Percentiles rank a stretch among this genome's conserved stretches.
phyloP scores from a whole-genome alignment of 2,113 vertebrate genomes.

The Uropsilus gracilis region DNA sequence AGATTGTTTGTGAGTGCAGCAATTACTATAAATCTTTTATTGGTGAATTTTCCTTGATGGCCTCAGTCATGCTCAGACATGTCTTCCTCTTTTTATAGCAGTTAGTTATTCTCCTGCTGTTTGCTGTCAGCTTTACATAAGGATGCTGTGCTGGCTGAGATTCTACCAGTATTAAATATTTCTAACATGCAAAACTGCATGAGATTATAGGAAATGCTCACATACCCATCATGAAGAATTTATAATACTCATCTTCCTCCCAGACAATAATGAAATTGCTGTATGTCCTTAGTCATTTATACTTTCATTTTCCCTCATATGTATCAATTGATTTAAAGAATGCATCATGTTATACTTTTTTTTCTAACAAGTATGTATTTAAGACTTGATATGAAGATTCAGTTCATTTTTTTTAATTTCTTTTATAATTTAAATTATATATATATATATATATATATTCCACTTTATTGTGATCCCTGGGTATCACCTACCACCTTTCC shows the following conservation, averaged over 20 bases:
- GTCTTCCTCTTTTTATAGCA: background rate
- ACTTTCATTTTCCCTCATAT: constrained; percentile 18
- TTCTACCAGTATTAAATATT: constrained; percentile 18
- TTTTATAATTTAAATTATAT: too few species aligned
- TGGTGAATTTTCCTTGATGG: constrained; percentile 19
- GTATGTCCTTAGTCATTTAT: background rate
- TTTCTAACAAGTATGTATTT: background rate
- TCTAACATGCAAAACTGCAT: background rate
- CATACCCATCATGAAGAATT: background rate
- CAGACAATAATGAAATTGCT: background rate
- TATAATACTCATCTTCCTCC: background rate
- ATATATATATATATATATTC: too few species aligned
- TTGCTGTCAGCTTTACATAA: background rate
- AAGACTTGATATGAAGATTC: too few species aligned
- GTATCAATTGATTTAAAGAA: background rate
- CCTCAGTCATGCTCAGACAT: background rate
- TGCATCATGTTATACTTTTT: background rate
- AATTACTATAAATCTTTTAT: constrained; percentile 35
- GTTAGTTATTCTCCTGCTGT: background rate
- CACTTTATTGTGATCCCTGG: too few species aligned
- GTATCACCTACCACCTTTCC: too few species aligned
- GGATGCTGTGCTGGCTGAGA: background rate
- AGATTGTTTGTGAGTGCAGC: background rate
- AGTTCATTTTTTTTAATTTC: too few species aligned
- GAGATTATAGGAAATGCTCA: background rate